Evolutionary conservation across 2,888 invertebrate genomes (phyloP).

Genomic region (Pediacus dermestoides): DNA sequence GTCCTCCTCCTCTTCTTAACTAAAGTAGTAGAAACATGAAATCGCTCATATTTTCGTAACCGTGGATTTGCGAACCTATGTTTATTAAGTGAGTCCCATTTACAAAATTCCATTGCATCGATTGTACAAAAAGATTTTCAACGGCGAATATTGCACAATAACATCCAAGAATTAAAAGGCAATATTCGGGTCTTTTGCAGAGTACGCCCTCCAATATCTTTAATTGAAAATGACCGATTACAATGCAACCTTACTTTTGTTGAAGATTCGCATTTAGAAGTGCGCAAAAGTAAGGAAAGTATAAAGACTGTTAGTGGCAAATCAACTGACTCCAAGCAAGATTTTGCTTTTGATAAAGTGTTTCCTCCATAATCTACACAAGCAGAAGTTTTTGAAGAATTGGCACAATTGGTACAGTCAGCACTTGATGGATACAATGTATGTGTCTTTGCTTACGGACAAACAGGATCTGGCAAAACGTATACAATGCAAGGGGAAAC

Average conservation of each 20-base stretch:
- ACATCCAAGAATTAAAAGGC: conserved; percentile 70
- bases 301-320: conserved; percentile 41
- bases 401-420: conserved; percentile 80
- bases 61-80: no score
- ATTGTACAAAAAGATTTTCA: no score
- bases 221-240: conserved; percentile 55
- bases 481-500: conserved; percentile 79
- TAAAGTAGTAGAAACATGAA: no score
- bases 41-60: no score
- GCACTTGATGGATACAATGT: conserved; percentile 87
- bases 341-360: conserved; percentile 80
- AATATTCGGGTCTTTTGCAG: conserved; percentile 74
- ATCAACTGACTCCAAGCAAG: conserved; percentile 54
- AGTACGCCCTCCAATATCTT: conserved; percentile 64
- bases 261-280: conserved; percentile 60
- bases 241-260: conserved; percentile 57
- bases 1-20: no score
- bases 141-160: conserved; percentile 60
- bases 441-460: conserved; percentile 89
- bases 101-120: no score
- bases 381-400: conserved; percentile 76
- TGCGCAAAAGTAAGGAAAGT: conserved; percentile 51
- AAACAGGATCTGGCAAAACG: conserved; percentile 88
- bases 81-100: no score
- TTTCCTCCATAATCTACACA: conserved; percentile 72